Base-by-base conservation (phyloP, 2,888 invertebrate genomes). In the Muschampia plurimacula region DNA sequence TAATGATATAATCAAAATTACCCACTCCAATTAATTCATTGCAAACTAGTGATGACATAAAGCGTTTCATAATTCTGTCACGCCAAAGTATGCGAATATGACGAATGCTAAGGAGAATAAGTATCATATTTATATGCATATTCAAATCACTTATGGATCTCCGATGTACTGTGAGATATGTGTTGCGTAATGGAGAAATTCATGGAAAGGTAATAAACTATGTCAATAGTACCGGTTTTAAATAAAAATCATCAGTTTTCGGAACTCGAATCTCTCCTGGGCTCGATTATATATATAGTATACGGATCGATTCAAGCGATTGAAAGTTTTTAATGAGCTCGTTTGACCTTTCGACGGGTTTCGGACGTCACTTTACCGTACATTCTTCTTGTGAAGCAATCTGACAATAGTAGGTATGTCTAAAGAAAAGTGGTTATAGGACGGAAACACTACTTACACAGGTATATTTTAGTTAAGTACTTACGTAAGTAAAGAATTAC, bases 221-320 rank as follows among this genome's bases (percentile, higher is more conserved):
- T 80, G 80, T 74, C 79, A 78, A 70, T 74, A 64, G 73, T 76
- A 78, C 78, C 78, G 79, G 79, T 80, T 79, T 69, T 77, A 55
- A 69, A 72, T 72, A 74, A 78, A 79, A 78, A 78, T 77, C 76
- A 68, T 68, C 64, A 59, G 64, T 73, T 73, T 73, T 73, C 64
- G 72, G 68, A 73, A 73, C 72, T 59, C 57, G 44, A 68, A 73
- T 73, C 64, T 73, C 72, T 73, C 72, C 55, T 63, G 63, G 55
- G 69, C 46, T 69, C 22, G 55, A 36, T 68, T 68, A 49, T 36
- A 32, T 41, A 69, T 64, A 64, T 64, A 55, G 63, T 55, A 44
- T 55, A 62, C n/a, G 60, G 68, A 49, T 59, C 68, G 69, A 41
- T 32, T 28, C n/a, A 41, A 69, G 55, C 46, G 46, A 73, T 73